These are phyloP conservation scores for Eudemis profundana DNA, from an alignment of 2,888 invertebrate species.

Conservation along the genomic window DNA sequence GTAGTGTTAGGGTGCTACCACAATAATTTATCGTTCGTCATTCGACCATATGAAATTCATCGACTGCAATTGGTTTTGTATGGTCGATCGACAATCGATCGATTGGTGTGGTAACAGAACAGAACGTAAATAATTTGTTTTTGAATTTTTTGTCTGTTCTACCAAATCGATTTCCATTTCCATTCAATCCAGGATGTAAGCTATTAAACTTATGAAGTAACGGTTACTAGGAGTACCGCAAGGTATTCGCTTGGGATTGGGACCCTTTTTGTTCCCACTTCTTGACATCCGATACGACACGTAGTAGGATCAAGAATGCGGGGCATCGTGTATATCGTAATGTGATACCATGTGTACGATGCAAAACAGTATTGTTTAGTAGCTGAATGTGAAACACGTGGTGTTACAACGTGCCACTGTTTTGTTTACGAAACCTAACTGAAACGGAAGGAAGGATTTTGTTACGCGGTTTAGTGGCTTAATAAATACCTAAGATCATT, in stretches of 20 bases:
- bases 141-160: too few species aligned
- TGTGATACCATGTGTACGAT: conserved; percentile 32
- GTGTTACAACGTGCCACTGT: conserved; percentile 42
- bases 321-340: conserved; percentile 16
- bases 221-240: conserved; percentile 61
- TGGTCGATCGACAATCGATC: too few species aligned
- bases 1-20: too few species aligned
- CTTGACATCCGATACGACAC: conserved; percentile 53
- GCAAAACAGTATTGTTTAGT: conserved; percentile 29
- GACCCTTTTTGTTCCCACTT: conserved; percentile 59
- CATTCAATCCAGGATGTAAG: too few species aligned
- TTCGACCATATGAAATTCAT: too few species aligned
- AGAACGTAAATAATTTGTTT: too few species aligned
- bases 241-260: conserved; percentile 66
- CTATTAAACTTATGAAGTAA: conserved; percentile 42
- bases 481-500: conserved; percentile 13
- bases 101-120: too few species aligned
- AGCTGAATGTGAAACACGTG: conserved; percentile 45
- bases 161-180: too few species aligned
- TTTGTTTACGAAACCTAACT: conserved; percentile 41
- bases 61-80: too few species aligned
- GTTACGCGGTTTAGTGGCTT: conserved; percentile 43
- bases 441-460: conserved; percentile 39
- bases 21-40: too few species aligned
- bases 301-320: conserved; percentile 53